These are phyloP conservation scores for Merluccius polli DNA, from an alignment of 2,797 vertebrate genomes.

Conservation along the genomic window DNA sequence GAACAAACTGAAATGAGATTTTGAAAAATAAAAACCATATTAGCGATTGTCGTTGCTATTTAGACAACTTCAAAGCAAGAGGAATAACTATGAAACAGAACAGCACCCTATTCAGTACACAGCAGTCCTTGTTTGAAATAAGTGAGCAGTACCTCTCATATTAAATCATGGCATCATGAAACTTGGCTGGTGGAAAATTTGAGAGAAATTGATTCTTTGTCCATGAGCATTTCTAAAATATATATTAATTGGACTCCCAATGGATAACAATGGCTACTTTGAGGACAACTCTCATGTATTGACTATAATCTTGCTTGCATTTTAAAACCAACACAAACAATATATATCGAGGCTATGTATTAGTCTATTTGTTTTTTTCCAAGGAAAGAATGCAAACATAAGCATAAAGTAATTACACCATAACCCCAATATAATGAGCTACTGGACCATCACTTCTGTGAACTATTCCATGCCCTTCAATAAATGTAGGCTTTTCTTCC, in stretches of 20 bases:
- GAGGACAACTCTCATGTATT: background rate
- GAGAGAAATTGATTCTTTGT: background rate
- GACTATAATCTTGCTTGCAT: background rate
- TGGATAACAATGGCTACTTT: background rate
- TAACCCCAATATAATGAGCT: background rate
- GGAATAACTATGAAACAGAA: background rate
- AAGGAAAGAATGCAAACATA: background rate
- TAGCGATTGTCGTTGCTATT: background rate
- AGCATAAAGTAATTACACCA: background rate
- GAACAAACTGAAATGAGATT: conserved; percentile 82
- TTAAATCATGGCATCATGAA: background rate
- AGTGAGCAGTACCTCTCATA: background rate
- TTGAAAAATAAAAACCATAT: background rate
- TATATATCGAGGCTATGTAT: background rate
- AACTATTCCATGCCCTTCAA: background rate
- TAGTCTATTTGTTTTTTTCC: background rate
- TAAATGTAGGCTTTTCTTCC: background rate
- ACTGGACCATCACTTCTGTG: background rate
- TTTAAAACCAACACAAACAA: background rate
- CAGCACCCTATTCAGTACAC: background rate
- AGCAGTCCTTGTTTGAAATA: background rate
- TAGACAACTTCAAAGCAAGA: background rate
- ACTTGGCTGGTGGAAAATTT: background rate
- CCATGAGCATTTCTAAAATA: background rate
- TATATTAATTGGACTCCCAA: background rate